These are phyloP conservation scores for Psilopogon haemacephalus DNA, from an alignment of 2,113 vertebrate genomes.

Conservation along the genomic window DNA sequence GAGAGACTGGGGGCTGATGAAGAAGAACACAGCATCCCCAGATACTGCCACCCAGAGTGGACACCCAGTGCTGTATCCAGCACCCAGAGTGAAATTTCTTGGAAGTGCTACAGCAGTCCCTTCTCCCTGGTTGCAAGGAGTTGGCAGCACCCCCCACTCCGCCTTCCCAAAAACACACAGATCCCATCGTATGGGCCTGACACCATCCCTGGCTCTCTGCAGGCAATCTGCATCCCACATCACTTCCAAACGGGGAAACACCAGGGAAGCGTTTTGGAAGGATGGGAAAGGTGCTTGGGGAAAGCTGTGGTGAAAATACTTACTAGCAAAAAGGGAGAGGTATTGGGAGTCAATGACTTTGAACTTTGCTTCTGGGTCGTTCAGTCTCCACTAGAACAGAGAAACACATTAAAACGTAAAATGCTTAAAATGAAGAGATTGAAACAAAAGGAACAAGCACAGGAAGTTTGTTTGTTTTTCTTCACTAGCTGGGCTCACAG, in stretches of 20 bases:
- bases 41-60: neutral
- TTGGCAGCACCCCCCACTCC: neutral
- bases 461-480: neutral
- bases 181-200: neutral
- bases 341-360: slow-evolving; percentile 81
- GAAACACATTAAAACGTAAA: neutral
- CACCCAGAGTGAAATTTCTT: neutral
- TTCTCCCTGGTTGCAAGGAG: neutral
- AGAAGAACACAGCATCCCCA: neutral
- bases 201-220: accelerated
- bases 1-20: neutral
- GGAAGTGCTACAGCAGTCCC: neutral
- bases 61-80: too few species aligned
- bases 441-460: neutral
- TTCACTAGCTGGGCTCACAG: neutral
- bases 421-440: neutral
- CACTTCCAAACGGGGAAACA: neutral
- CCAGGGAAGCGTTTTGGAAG: neutral
- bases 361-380: slow-evolving; percentile 76
- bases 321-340: slow-evolving; percentile 91
- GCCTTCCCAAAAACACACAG: too few species aligned
- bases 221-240: neutral
- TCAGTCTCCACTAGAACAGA: slow-evolving; percentile 84
- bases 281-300: neutral
- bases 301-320: slow-evolving; percentile 66